Evolutionary conservation across 2,888 invertebrate species (phyloP).

Genomic region (Neoaliturus tenellus): DNA sequence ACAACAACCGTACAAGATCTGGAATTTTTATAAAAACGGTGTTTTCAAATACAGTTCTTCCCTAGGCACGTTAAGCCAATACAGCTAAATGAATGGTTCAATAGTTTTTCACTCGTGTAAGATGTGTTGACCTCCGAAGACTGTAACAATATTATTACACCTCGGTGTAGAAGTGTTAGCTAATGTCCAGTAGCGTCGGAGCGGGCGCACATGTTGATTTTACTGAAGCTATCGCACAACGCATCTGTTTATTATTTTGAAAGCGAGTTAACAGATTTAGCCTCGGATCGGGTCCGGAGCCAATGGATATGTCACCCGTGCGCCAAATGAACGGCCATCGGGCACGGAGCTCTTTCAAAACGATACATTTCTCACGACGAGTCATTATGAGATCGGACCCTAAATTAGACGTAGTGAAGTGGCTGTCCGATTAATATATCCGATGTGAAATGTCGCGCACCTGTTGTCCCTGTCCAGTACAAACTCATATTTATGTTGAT

Average conservation of each 20-base stretch:
- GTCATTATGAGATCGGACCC: conserved; percentile 48
- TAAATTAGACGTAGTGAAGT: conserved; percentile 50
- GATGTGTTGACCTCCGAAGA: too few relatives aligned
- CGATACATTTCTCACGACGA: conserved; percentile 46
- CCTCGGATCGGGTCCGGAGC: conserved; percentile 34
- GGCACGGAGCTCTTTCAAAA: conserved; percentile 47
- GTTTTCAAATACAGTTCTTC: too few relatives aligned
- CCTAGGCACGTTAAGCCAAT: too few relatives aligned
- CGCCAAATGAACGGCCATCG: conserved; percentile 51
- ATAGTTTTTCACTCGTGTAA: too few relatives aligned
- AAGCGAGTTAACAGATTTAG: conserved; percentile 52
- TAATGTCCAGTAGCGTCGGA: not conserved
- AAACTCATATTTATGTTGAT: conserved; percentile 52
- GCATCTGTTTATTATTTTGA: conserved; percentile 50
- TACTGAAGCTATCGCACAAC: not conserved
- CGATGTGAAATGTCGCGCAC: conserved; percentile 49
- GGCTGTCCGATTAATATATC: conserved; percentile 50
- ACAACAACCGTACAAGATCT: too few relatives aligned
- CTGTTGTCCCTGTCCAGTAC: conserved; percentile 51
- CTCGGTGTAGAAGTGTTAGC: too few relatives aligned
- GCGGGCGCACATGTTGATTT: not conserved
- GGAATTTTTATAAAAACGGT: too few relatives aligned
- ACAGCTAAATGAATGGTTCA: too few relatives aligned
- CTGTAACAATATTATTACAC: too few relatives aligned
- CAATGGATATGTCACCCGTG: conserved; percentile 33